phyloP scores from a whole-genome alignment of 2,888 invertebrate species.

The Melanophora roralis region DNA sequence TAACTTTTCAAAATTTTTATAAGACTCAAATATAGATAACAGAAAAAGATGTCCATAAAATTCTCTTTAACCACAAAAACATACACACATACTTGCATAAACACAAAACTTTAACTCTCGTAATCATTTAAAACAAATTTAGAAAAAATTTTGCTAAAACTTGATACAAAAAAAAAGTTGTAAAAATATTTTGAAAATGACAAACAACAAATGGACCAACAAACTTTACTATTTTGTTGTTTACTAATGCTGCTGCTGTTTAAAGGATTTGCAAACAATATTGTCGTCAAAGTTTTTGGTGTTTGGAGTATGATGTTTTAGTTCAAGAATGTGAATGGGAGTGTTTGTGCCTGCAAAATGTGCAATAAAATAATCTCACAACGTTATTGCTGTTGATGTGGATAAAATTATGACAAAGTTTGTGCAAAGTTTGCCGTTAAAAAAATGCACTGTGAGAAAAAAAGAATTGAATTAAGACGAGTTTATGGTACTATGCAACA shows the following conservation, averaged over 20 bases:
- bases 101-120: neutral
- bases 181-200: neutral
- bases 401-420: neutral
- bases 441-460: neutral
- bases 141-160: neutral
- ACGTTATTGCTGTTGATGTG: neutral
- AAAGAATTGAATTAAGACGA: neutral
- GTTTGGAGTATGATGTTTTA: neutral
- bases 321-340: neutral
- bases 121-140: constrained; percentile 8
- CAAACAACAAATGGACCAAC: neutral
- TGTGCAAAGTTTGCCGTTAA: neutral
- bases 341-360: neutral
- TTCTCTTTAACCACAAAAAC: neutral
- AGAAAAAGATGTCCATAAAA: constrained; percentile 12
- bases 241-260: neutral
- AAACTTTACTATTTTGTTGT: neutral
- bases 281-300: neutral
- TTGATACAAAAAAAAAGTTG: neutral
- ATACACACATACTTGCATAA: neutral
- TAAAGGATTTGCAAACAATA: constrained; percentile 22
- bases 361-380: constrained; percentile 7
- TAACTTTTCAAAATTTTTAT: constrained; percentile 19
- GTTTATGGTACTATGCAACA: neutral
- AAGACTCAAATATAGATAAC: neutral